Conservation (phyloP, 2,888 invertebrate genomes). For the Drosophila histrio region DNA sequence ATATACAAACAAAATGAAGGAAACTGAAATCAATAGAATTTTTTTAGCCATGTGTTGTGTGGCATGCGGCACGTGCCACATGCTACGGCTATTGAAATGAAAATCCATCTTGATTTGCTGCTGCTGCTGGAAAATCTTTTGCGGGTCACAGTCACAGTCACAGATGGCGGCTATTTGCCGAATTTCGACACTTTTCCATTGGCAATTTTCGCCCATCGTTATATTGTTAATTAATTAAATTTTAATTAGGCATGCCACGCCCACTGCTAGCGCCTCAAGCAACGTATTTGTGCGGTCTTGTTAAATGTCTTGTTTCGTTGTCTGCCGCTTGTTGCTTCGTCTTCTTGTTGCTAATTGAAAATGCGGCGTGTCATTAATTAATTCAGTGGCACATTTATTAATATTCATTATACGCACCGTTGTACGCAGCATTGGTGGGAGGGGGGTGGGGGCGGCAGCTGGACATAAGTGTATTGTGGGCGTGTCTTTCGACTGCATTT, state of each 20-base stretch:
- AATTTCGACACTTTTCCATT: slow-evolving; percentile 37
- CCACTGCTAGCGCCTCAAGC: neutral
- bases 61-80: slow-evolving; percentile 38
- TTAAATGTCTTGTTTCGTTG: slow-evolving; percentile 54
- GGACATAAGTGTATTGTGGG: slow-evolving; percentile 13
- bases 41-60: slow-evolving; percentile 67
- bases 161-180: slow-evolving; percentile 53
- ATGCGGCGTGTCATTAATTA: slow-evolving; percentile 59
- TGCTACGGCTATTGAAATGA: slow-evolving; percentile 23
- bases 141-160: neutral
- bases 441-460: neutral
- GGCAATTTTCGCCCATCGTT: slow-evolving; percentile 31
- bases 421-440: slow-evolving; percentile 34
- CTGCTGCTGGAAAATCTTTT: slow-evolving; percentile 20
- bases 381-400: slow-evolving; percentile 69
- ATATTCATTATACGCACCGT: slow-evolving; percentile 73
- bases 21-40: slow-evolving; percentile 43
- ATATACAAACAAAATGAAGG: neutral
- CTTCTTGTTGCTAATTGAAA: slow-evolving; percentile 63
- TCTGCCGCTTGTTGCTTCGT: slow-evolving; percentile 30
- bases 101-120: slow-evolving; percentile 36
- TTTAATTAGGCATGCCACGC: slow-evolving; percentile 61
- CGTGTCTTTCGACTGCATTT: slow-evolving; percentile 51
- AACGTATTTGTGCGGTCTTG: slow-evolving; percentile 36
- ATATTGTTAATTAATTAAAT: slow-evolving; percentile 76